Base-by-base conservation (phyloP, 2,113 vertebrate species). In the Serinus canaria region DNA sequence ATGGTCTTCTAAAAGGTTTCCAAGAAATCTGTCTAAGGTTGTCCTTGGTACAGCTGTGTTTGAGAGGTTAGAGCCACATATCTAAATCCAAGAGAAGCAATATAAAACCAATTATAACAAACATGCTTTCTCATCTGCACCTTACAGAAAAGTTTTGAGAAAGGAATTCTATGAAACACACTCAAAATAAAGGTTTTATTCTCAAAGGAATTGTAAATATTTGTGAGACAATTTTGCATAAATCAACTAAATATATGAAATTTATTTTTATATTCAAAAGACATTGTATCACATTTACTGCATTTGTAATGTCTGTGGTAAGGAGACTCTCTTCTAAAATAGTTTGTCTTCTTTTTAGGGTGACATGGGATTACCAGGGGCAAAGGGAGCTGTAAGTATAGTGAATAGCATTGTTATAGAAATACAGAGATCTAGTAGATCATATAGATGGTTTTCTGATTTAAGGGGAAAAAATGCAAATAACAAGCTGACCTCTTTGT, bases 311-410 rank as follows among this genome's bases (percentile, higher is more conserved):
- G 23, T 27, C 41, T 33, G 1, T 82, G 41, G 15, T 74, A 63
- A 50, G 6, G 60, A 87, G 76, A 56, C 37, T 76, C 18, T 92
- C 24, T 95, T 92, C 66, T 98, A 86, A 98, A 58, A 55, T 12
- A 72, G 33, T 83, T 92, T 95, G 27, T 97, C 62, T 93, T 97
- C 9, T 75, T 68, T 96, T 96, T 97, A 99, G 99, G 99, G 99
- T 94, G 98, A 99, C n/a, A 15, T 83, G 76, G 99, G 99, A 97
- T 98, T 98, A 66, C n/a, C 96, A 77, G 99, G 99, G 92, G 73
- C 98, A 81, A 99, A 99, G 95, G 99, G 99, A 98, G 97, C 98
- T 83, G 99, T 99, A 97, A 98, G 99, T 98, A 98, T 83, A 94
- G 95, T 55, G 31, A 96, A 81, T 23, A 91, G 5, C 62, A 87